Conservation (phyloP, 2,113 vertebrate genomes). For the Tretioscincus oriximinensis region DNA sequence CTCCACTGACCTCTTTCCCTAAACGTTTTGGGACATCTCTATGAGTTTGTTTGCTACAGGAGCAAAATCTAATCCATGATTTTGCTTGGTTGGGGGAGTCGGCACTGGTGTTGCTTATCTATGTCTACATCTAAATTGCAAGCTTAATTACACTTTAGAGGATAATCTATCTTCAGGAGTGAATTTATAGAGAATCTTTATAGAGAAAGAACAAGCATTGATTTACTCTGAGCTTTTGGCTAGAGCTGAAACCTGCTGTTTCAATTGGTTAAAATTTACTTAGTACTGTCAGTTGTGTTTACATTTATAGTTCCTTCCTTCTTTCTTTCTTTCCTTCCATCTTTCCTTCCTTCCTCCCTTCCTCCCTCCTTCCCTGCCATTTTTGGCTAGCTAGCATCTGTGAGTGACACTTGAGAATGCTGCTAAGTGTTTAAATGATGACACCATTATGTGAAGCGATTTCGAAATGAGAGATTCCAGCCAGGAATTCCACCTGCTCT, state of each 20-base stretch:
- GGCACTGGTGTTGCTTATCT: slow-evolving; percentile 15
- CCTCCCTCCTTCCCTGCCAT: slow-evolving; percentile 50
- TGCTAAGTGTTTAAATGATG: slow-evolving; percentile 97
- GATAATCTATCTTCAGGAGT: slow-evolving; percentile 29
- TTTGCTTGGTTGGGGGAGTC: slow-evolving; percentile 15
- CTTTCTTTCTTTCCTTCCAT: slow-evolving; percentile 50
- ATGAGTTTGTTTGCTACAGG: slow-evolving; percentile 26
- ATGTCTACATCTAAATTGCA: slow-evolving; percentile 35
- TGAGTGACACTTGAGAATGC: slow-evolving; percentile 75
- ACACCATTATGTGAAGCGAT: slow-evolving; percentile 95
- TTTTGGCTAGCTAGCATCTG: slow-evolving; percentile 63
- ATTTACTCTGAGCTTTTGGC: slow-evolving; percentile 38
- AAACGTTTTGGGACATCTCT: slow-evolving; percentile 34
- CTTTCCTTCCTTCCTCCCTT: neutral
- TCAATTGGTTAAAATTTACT: slow-evolving; percentile 54
- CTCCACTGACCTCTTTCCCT: neutral
- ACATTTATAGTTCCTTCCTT: slow-evolving; percentile 34
- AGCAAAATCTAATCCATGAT: neutral
- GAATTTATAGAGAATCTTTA: slow-evolving; percentile 38
- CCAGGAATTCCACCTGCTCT: slow-evolving; percentile 86
- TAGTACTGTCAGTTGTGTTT: slow-evolving; percentile 69
- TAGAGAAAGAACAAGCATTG: slow-evolving; percentile 39
- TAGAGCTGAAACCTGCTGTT: slow-evolving; percentile 35
- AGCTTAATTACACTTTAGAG: slow-evolving; percentile 33
- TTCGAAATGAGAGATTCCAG: slow-evolving; percentile 92